Evolutionary conservation across 2,888 invertebrate genomes (phyloP), one percentile per base, ranked within the genome.

Genomic region (Ferdinandea cuprea): DNA sequence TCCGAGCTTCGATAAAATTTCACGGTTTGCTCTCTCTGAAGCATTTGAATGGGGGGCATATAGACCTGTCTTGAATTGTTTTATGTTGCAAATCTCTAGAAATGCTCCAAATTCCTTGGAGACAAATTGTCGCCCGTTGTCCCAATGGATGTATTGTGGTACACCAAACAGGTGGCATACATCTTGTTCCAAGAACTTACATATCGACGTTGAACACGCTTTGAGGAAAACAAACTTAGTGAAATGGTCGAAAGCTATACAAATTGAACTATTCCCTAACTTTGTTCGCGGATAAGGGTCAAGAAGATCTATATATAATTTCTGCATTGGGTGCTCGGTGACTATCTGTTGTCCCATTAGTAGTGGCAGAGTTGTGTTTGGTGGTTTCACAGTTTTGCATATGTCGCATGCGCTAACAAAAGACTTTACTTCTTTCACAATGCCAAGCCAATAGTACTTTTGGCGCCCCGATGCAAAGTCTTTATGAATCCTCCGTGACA

Each of bases 191-290:
- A 61, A 9, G n/a, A n/a, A 61, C n/a, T 46, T 44, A 46, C 61
- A 61, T 54, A 80, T 63, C 21, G 66, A 19, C 15, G 17, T 25
- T 46, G 32, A 8, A 32, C n/a, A 44, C 3, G 61, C 50, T 13
- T 61, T 61, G n/a, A 37, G n/a, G 37, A 37, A 37, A 13, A 37
- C n/a, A n/a, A 59, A 85, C 25, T 84, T 84, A 0, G 76, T 54
- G 17, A 79, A 66, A 42, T 84, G 74, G n/a, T 79, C 79, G 1
- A 85, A 21, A 0, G 71, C 56, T 9, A 85, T 76, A n/a, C 80
- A 76, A 30, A 85, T 72, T 11, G 73, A 54, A 4, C 69, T 19
- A 11, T 71, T 13, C 0, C 63, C 76, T 3, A 0, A 6, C 21
- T 73, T 77, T 0, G 74, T 71, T 0, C 85, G 46, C 5, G 78